Percentiles rank a stretch among this genome's conserved stretches.
Evolutionary conservation across 1,140 invertebrate genomes (phyloP).

Genomic region (Caenorhabditis briggsae): DNA sequence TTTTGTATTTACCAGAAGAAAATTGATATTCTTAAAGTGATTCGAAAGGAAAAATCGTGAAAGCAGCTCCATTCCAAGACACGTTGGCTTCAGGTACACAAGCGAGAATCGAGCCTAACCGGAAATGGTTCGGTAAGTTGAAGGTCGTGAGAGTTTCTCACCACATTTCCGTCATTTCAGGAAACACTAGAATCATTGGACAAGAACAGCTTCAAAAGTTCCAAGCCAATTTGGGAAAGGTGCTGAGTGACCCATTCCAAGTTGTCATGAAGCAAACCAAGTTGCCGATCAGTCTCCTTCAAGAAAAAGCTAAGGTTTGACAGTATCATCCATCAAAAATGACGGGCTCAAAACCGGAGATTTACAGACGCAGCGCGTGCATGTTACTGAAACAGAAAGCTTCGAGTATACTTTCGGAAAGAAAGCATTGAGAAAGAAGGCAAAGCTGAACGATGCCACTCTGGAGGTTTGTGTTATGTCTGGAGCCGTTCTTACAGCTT

Average conservation of each 20-base stretch:
- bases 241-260: slow-evolving; percentile 94
- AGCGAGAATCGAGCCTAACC: slow-evolving; percentile 94
- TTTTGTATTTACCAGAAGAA: slow-evolving; percentile 26
- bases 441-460: slow-evolving; percentile 84
- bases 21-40: slow-evolving; percentile 80
- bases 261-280: slow-evolving; percentile 95
- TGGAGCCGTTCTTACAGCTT: not conserved
- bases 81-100: slow-evolving; percentile 89
- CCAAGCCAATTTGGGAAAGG: slow-evolving; percentile 93
- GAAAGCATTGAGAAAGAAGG: slow-evolving; percentile 91
- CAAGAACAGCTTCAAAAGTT: slow-evolving; percentile 96
- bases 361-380: slow-evolving; percentile 85
- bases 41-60: slow-evolving; percentile 90
- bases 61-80: slow-evolving; percentile 93
- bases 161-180: slow-evolving; percentile 69
- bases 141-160: not conserved
- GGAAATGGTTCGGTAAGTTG: slow-evolving; percentile 95
- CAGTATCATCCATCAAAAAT: slow-evolving; percentile 44
- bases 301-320: slow-evolving; percentile 87
- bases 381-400: slow-evolving; percentile 93
- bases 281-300: slow-evolving; percentile 92
- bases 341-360: slow-evolving; percentile 8
- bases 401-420: slow-evolving; percentile 94
- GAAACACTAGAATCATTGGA: slow-evolving; percentile 84
- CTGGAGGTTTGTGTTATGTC: slow-evolving; percentile 76